Evolutionary conservation across 2,113 vertebrate species (phyloP), one percentile per base, ranked within the genome.

Genomic region (Tricholaema leucomelas): DNA sequence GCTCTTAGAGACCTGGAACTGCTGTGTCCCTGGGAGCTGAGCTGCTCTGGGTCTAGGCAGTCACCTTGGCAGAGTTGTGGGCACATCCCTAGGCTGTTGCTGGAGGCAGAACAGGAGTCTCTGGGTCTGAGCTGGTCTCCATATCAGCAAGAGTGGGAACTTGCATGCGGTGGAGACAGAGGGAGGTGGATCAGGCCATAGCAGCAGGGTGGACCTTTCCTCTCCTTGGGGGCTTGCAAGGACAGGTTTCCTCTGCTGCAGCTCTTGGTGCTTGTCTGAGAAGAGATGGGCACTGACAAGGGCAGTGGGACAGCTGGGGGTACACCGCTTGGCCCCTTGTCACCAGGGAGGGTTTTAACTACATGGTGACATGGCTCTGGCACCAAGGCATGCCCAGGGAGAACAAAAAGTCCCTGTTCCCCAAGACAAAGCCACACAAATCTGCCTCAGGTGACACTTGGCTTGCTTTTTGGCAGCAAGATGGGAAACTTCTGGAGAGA

Each of bases 101-200:
- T 81, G 40, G 40, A 81, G 35, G 6, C 20, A 27, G 3, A 77
- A 30, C 15, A 5, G 25, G 63, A 80, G 5, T 38, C 40, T 77
- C 24, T 5, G 7, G n/a, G 21, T 21, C 48, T 90, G 42, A 71
- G 36, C 30, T 65, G 36, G 33, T 78, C 35, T n/a, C 4, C 2
- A 0, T 1, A 5, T 31, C 52, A 61, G 63, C 0, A 4, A 81
- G 63, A 28, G 18, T 0, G 0, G 30, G 50, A 56, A 17, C 33
- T 69, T 2, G 0, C 9, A 6, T 0, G 50, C 58, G n/a, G 55
- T 25, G 31, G 64, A 23, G n/a, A 15, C 28, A 17, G 54, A 54
- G 6, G 12, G 17, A 61, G n/a, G 55, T 25, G 31, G 64, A 23
- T 15, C 30, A 66, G 59, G 60, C 52, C 2, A 2, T 6, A 24